A percentile compares a stretch with the other conserved stretches of the same genome.
Evolutionary conservation across 2,797 vertebrate species (phyloP).

Genomic region (Caiman crocodilus): DNA sequence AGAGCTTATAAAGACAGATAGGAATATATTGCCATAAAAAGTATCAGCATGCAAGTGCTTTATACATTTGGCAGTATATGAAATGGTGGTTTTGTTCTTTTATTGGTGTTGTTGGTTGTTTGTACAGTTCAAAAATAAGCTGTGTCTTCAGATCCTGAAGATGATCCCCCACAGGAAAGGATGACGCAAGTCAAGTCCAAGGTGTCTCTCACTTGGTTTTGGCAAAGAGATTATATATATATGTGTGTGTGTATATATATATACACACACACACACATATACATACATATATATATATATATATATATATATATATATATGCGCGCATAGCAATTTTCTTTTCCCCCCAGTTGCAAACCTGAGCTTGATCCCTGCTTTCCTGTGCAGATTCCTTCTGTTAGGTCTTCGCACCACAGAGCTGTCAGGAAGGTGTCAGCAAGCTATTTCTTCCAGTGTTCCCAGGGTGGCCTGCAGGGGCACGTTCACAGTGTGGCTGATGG

Average conservation of each 20-base stretch:
- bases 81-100: constrained; percentile 52
- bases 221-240: constrained; percentile 74
- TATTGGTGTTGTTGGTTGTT: constrained; percentile 10
- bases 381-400: constrained; percentile 48
- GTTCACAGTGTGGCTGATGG: constrained; percentile 97
- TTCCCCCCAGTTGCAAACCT: constrained; percentile 71
- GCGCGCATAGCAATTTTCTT: constrained; percentile 79
- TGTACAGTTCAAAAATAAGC: constrained; percentile 73
- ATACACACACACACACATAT: background rate
- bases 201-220: constrained; percentile 74
- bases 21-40: constrained; percentile 63
- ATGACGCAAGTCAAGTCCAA: constrained; percentile 67
- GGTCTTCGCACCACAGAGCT: constrained; percentile 41
- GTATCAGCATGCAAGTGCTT: constrained; percentile 78
- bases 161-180: constrained; percentile 61
- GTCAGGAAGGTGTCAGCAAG: constrained; percentile 88
- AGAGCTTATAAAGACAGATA: constrained; percentile 68
- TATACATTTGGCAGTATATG: constrained; percentile 77
- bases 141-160: constrained; percentile 59
- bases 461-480: constrained; percentile 95
- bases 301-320: constrained; percentile 46
- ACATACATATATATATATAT: constrained; percentile 55
- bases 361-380: constrained; percentile 76
- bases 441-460: constrained; percentile 96
- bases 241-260: constrained; percentile 29